phyloP scores from a whole-genome alignment of 2,113 vertebrate genomes.

The Pseudopipra pipra region DNA sequence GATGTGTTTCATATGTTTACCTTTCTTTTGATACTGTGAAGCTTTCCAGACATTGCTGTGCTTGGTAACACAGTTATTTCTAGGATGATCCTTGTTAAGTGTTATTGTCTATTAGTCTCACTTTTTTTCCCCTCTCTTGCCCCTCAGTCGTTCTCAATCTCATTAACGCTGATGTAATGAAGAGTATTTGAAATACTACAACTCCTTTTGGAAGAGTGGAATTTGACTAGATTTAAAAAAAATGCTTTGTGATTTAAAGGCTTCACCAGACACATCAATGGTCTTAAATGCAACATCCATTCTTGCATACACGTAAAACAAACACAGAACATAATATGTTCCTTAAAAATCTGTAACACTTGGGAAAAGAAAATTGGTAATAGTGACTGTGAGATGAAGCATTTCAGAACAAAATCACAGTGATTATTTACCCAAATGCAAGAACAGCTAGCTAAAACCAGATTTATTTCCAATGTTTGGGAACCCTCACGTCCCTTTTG shows the following conservation, averaged over 20 bases:
- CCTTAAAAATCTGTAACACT: neutral
- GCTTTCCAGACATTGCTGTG: neutral
- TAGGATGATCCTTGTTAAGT: neutral
- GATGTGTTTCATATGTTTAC: accelerated
- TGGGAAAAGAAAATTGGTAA: neutral
- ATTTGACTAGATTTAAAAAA: neutral
- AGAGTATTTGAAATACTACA: neutral
- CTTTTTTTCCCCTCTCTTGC: neutral
- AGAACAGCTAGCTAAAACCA: neutral
- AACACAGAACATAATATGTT: neutral
- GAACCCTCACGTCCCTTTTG: neutral
- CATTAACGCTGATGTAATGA: neutral
- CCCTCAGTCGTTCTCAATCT: neutral
- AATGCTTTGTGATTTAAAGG: neutral
- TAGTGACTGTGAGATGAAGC: neutral
- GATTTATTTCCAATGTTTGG: neutral
- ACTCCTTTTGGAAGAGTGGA: neutral
- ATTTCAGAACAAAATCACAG: neutral
- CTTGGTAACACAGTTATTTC: neutral
- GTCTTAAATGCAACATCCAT: neutral
- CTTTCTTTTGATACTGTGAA: neutral
- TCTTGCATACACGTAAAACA: neutral
- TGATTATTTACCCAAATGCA: neutral
- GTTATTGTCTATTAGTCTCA: neutral
- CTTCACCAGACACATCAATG: neutral